Base-by-base conservation (phyloP, 2,888 invertebrate genomes). In the Amphiduros pacificus region DNA sequence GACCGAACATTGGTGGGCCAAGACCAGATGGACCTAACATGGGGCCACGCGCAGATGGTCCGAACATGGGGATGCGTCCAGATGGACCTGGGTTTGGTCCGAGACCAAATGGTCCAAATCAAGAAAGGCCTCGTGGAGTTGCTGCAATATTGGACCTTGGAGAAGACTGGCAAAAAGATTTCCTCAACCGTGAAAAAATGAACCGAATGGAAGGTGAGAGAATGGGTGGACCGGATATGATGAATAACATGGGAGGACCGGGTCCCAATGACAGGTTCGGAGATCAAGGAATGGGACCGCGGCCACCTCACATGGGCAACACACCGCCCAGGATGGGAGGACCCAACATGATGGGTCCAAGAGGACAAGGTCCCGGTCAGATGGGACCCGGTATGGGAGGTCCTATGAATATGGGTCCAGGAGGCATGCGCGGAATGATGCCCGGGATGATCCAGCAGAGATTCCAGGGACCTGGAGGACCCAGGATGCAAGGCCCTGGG, bases 381-480 rank as follows among this genome's bases (percentile, higher is more conserved):
- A 36, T 40, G 11, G 44, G 44, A 11, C 26, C 40, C 20, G 31
- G 53, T 4, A 55, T 55, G 40, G 48, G 48, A 1, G 28, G 41
- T 26, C 24, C 27, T n/a, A 41, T 55, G 40, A 36, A 36, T 2
- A 22, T 29, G 4, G 27, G 27, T 27, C 55, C 40, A 55, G 55
- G 55, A 17, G 54, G 32, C 14, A 54, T 54, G 54, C 20, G 24
- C 14, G 52, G 52, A 17, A 24, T 22, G 27, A 54, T 54, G 54
- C 54, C 20, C 24, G 54, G 54, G 32, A 31, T 32, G 24, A 1
- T 22, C 4, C 24, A 29, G 24, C 28, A 40, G 44, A 28, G 56
- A 1, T 49, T 49, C 56, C 48, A 48, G n/a, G 56, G 56, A 11
- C 56, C 56, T 20, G 36, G 36, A 36, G n/a, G n/a, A n/a, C n/a